phyloP scores from a whole-genome alignment of 53 echinoderm and acorn worm genomes.

The Paelopatides confundens region DNA sequence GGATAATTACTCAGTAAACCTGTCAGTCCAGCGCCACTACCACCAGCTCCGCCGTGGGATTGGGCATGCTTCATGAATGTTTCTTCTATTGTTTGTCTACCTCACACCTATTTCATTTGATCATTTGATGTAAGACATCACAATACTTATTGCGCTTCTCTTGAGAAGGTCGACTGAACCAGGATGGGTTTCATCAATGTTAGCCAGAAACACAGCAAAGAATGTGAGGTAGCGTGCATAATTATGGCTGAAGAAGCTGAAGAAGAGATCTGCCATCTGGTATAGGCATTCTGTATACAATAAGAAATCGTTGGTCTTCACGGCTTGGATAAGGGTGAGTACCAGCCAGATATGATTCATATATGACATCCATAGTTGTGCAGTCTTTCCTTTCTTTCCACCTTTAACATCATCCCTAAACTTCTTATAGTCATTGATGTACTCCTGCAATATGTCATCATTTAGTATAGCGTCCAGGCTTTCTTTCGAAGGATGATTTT shows the following conservation, averaged over 20 bases:
- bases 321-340: constrained; percentile 48
- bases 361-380: constrained; percentile 73
- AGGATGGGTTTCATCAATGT: constrained; percentile 61
- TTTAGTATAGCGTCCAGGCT: no score
- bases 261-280: constrained; percentile 64
- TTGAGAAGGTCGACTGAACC: constrained; percentile 55
- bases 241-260: constrained; percentile 63
- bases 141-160: constrained; percentile 52
- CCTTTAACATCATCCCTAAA: constrained; percentile 48
- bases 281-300: constrained; percentile 48
- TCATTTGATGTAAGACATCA: no score
- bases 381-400: constrained; percentile 64
- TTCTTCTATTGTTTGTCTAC: constrained; percentile 77
- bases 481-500: no score
- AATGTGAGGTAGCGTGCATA: constrained; percentile 57
- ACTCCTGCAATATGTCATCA: no score
- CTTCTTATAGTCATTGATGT: constrained; percentile 39
- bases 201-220: constrained; percentile 34
- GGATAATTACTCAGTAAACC: constrained; percentile 55
- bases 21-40: constrained; percentile 61
- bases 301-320: constrained; percentile 65
- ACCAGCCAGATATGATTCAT: constrained; percentile 67
- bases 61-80: constrained; percentile 71
- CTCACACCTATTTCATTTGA: constrained; percentile 60
- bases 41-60: constrained; percentile 53